These are phyloP conservation scores for Zygothrica quintamaculata DNA, from an alignment of 2,888 invertebrate genomes.

Conservation along the genomic window DNA sequence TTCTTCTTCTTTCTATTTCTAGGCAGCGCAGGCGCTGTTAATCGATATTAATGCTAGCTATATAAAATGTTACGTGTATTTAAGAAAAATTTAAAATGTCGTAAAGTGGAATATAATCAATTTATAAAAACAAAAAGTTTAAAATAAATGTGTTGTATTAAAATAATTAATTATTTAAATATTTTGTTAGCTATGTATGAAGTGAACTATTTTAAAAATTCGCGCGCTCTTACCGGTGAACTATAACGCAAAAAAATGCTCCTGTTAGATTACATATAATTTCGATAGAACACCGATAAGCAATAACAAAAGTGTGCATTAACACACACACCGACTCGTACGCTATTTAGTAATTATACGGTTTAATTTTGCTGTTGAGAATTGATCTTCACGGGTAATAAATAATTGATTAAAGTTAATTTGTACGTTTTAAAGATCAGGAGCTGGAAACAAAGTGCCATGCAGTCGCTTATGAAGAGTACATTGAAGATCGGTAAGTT, in stretches of 20 bases:
- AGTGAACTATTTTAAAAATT: background rate
- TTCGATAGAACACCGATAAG: no score
- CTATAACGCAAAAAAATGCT: background rate
- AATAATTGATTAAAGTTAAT: background rate
- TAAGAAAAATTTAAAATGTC: no score
- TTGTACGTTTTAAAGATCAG: background rate
- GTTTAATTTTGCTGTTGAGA: conserved; percentile 9
- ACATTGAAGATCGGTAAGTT: conserved; percentile 28
- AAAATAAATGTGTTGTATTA: no score
- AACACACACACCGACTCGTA: no score
- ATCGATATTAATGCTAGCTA: conserved; percentile 21
- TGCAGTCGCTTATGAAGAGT: conserved; percentile 43
- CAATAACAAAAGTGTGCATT: background rate
- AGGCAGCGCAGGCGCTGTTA: conserved; percentile 39
- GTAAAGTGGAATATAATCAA: no score
- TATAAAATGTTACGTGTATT: background rate
- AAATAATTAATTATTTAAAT: no score
- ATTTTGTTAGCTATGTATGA: no score
- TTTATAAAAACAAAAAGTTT: no score
- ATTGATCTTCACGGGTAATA: background rate
- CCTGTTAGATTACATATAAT: background rate
- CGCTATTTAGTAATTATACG: background rate
- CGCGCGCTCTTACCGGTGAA: background rate
- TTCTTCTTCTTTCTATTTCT: conserved; percentile 32
- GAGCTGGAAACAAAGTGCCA: background rate